Percentiles rank a stretch among this genome's conserved stretches.
Evolutionary conservation across 53 echinoderm and acorn worm species (phyloP).

Genomic region (Astropecten irregularis): DNA sequence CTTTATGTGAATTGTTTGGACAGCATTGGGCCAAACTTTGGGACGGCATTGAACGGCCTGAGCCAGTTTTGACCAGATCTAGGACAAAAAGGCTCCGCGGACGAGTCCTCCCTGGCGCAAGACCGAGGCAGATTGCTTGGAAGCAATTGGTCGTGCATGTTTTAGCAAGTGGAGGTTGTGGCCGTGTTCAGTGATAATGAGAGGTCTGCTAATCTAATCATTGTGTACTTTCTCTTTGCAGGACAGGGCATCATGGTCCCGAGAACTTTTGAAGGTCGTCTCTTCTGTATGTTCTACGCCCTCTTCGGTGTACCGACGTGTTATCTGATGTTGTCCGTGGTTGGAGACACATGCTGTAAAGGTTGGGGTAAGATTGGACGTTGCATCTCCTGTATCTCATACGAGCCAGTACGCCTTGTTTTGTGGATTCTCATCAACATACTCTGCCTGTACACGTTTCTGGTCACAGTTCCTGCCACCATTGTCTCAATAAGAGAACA

Average conservation of each 20-base stretch:
- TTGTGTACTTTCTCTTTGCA: not conserved
- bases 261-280: not conserved
- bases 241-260: conserved; percentile 41
- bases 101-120: no score
- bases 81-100: no score
- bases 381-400: not conserved
- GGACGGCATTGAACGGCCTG: no score
- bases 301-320: conserved; percentile 25
- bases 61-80: no score
- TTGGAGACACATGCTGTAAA: conserved; percentile 6
- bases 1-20: no score
- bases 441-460: conserved; percentile 3
- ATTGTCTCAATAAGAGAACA: conserved; percentile 6
- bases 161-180: not conserved
- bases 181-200: not conserved
- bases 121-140: no score
- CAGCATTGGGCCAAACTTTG: no score
- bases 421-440: conserved; percentile 5
- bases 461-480: conserved; percentile 41
- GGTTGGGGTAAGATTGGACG: not conserved
- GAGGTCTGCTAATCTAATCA: not conserved
- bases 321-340: conserved; percentile 4
- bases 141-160: not conserved
- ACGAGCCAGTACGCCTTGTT: not conserved
- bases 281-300: conserved; percentile 37